Conservation (phyloP, 2,797 vertebrate genomes). For the Anableps anableps region DNA sequence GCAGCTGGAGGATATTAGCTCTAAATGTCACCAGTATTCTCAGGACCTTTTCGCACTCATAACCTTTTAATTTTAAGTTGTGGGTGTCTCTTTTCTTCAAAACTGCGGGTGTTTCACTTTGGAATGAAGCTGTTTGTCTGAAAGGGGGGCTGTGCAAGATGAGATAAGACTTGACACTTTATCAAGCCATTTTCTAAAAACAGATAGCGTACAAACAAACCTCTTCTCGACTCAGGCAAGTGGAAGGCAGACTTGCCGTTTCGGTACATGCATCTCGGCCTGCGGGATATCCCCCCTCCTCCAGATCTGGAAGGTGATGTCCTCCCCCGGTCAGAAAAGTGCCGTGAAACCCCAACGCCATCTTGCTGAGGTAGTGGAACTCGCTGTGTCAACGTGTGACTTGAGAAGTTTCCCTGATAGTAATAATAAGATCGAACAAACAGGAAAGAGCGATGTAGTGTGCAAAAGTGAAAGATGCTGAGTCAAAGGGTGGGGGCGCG, state of each 20-base stretch:
- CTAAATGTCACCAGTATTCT: constrained; percentile 15
- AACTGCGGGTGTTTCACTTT: constrained; percentile 35
- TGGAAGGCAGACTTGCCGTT: constrained; percentile 27
- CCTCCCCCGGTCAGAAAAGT: constrained; percentile 61
- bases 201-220: constrained; percentile 31
- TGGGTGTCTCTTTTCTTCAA: constrained; percentile 56
- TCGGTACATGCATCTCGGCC: constrained; percentile 17
- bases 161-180: constrained; percentile 40
- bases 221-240: constrained; percentile 18
- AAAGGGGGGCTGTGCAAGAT: constrained; percentile 20
- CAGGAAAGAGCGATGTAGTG: constrained; percentile 58
- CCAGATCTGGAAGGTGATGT: constrained; percentile 24
- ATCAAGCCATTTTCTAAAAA: constrained; percentile 27
- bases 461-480: constrained; percentile 74
- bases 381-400: constrained; percentile 66
- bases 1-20: background rate
- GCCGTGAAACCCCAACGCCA: constrained; percentile 59
- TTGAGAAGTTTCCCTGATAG: constrained; percentile 75
- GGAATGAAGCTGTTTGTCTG: constrained; percentile 8
- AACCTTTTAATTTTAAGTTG: constrained; percentile 28
- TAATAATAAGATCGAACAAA: constrained; percentile 79
- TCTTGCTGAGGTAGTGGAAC: constrained; percentile 68
- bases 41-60: background rate
- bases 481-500: constrained; percentile 72
- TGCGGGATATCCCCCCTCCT: constrained; percentile 63